Percentiles rank a stretch among this genome's conserved stretches.
phyloP scores from a whole-genome alignment of 2,113 vertebrate genomes.

The Cnemophilus loriae region DNA sequence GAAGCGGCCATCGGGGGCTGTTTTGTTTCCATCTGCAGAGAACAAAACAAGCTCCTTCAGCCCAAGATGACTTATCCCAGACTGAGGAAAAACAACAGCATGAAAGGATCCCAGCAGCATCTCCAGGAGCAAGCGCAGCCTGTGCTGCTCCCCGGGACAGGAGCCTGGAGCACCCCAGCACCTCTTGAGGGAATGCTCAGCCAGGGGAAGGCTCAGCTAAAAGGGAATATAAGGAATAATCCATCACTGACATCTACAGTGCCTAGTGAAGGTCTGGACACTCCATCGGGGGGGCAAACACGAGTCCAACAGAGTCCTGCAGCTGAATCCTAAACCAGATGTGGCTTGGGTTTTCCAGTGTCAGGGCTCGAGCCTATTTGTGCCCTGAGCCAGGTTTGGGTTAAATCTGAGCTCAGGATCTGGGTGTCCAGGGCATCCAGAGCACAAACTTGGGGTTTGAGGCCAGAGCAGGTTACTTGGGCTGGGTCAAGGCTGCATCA shows the following conservation, averaged over 20 bases:
- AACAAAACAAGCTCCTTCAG: conserved; percentile 63
- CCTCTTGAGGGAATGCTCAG: background rate
- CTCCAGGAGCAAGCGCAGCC: background rate
- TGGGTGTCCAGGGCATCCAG: background rate
- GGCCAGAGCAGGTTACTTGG: background rate
- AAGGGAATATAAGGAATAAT: background rate
- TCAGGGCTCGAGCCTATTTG: background rate
- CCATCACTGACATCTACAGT: background rate
- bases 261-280: background rate
- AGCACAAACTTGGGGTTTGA: background rate
- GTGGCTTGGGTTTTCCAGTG: background rate
- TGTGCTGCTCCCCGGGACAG: background rate
- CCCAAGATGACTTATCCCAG: conserved; percentile 53
- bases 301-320: background rate
- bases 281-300: background rate
- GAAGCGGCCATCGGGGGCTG: conserved; percentile 25
- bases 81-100: conserved; percentile 51
- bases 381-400: background rate
- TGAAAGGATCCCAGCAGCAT: background rate
- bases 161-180: background rate
- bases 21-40: conserved; percentile 56
- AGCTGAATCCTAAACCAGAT: background rate
- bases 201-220: background rate
- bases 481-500: background rate
- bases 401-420: background rate